Conservation (phyloP, 2,113 vertebrate species). For the Tragelaphus imberbis region DNA sequence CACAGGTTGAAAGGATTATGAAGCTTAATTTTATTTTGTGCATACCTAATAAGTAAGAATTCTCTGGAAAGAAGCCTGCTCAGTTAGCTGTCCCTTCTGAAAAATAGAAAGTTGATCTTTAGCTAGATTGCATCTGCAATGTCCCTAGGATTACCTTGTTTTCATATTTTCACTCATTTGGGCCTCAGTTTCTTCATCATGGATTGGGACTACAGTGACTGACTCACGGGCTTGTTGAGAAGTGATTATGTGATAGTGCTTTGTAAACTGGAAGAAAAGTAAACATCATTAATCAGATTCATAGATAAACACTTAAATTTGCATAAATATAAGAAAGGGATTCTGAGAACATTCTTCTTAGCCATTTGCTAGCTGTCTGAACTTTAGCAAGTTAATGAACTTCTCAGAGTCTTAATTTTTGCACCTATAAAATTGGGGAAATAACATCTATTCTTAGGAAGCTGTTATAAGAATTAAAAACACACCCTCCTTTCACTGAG, state of each 20-base stretch:
- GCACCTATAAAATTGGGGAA: neutral
- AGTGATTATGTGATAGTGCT: neutral
- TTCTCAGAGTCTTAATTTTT: neutral
- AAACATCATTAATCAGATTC: neutral
- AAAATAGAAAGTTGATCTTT: neutral
- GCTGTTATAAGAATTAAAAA: neutral
- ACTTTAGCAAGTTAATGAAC: neutral
- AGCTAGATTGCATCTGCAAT: neutral
- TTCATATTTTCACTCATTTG: neutral
- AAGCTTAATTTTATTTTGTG: neutral
- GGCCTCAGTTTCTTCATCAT: neutral
- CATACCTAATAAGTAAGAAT: neutral
- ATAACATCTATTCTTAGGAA: neutral
- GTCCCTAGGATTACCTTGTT: neutral
- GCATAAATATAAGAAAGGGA: neutral
- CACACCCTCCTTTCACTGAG: neutral
- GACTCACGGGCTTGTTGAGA: neutral
- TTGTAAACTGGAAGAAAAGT: neutral
- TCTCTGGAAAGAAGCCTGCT: neutral
- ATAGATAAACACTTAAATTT: neutral
- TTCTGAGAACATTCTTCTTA: neutral
- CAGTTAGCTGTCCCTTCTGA: neutral
- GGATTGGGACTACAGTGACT: neutral
- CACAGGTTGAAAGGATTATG: neutral
- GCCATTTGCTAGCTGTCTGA: neutral